These are phyloP conservation scores for Dinoponera quadriceps DNA, from an alignment of 1,140 invertebrate species.

Conservation along the genomic window DNA sequence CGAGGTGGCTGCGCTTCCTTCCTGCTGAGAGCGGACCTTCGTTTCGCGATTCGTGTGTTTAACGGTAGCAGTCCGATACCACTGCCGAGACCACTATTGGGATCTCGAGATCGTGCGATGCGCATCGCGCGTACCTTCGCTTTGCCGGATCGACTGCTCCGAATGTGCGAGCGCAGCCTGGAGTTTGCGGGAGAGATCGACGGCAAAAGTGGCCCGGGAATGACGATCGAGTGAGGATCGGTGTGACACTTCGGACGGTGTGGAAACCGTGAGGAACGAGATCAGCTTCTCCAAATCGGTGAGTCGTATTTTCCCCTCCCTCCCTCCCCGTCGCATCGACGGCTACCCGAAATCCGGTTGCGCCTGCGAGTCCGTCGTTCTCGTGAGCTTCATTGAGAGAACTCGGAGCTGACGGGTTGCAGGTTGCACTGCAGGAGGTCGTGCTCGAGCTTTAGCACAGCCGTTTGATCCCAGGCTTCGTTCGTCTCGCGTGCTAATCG, in stretches of 20 bases:
- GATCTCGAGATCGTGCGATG: constrained; percentile 34
- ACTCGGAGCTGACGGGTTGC: not conserved
- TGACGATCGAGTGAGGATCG: constrained; percentile 41
- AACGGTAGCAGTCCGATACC: constrained; percentile 3
- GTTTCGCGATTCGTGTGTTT: constrained; percentile 23
- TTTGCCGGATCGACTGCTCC: not conserved
- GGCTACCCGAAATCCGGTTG: not conserved
- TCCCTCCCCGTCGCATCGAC: not conserved
- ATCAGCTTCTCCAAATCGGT: constrained; percentile 64
- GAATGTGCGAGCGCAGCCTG: constrained; percentile 33
- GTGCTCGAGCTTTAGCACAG: no score
- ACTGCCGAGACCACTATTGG: not conserved
- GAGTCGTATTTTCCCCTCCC: constrained; percentile 42
- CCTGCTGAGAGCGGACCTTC: not conserved
- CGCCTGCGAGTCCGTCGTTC: not conserved
- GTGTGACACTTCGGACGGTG: not conserved
- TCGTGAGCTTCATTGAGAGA: not conserved
- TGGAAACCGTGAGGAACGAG: constrained; percentile 37
- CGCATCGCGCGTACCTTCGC: not conserved
- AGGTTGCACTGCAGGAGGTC: not conserved
- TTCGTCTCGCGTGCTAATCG: no score
- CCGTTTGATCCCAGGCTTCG: no score
- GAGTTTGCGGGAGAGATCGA: constrained; percentile 35
- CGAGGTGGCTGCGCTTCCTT: not conserved
- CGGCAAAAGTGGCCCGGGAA: constrained; percentile 28